Base-by-base conservation (phyloP, 1,140 invertebrate species). In the Brachionus asplanchnoidis region DNA sequence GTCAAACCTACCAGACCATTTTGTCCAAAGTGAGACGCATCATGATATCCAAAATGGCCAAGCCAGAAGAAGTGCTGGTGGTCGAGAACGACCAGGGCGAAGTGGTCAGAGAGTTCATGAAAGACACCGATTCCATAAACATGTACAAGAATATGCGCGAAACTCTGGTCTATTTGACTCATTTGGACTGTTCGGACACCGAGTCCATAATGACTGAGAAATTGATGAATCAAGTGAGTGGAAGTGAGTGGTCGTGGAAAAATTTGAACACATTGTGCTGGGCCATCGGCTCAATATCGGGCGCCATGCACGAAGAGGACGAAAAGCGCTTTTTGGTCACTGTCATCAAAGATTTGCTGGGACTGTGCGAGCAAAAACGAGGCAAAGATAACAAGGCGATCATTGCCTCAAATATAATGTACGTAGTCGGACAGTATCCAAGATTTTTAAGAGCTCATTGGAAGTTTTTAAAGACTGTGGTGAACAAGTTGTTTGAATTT, bases 31-130 rank as follows among this genome's bases (percentile, higher is more conserved):
- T 99, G 14, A 92, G 98, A n/a, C 95, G 95, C 86, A 97, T 98
- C 26, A 99, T 99, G 97, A 99, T 99, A 79, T 97, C 95, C 60
- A 93, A 97, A 86, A 99, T 99, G 98, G 98, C 97, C 0, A 99
- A 99, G 90, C 98, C 98, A 0, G 98, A 99, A 90, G 98, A 99
- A 91, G 98, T 99, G 6, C 91, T 99, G n/a, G 96, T 99, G 79
- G 97, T 99, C n/a, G 97, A 99, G 90, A 99, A 99, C 92, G 98
- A 99, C 89, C 98, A 99, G 90, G 98, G 98, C 32, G 98, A 99
- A 91, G 97, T 99, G 78, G 97, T 99, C 1, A 91, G 98, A 70
- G 98, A 99, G 90, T 98, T 99, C 88, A 98, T 99, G 95, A 99
- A 99, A 90, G 98, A 99, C 89, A 99, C 98, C 56, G 98, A 99